Conservation (phyloP, 2,113 vertebrate species). For the Paracanthobrama guichenoti region DNA sequence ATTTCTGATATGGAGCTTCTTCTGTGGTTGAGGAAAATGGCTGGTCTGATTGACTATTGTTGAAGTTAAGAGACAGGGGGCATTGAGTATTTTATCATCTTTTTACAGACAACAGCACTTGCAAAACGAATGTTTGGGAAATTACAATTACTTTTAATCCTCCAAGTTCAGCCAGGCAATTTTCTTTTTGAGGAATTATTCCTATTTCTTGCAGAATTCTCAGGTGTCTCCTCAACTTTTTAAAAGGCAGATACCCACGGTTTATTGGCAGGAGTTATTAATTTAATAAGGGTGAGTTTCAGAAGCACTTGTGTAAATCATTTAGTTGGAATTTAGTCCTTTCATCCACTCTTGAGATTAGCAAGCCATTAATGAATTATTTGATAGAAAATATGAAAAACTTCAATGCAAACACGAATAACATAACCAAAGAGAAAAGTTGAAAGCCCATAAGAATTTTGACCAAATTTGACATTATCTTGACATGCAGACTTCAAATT, state of each 20-base stretch:
- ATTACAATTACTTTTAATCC: conserved; percentile 74
- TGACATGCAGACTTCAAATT: conserved; percentile 59
- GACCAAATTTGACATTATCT: conserved; percentile 67
- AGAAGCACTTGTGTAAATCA: conserved; percentile 63
- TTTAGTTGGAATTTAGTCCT: conserved; percentile 69
- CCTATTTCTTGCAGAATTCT: conserved; percentile 63
- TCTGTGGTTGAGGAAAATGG: conserved; percentile 51
- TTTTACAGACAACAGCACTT: conserved; percentile 61
- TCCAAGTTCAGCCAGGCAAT: conserved; percentile 70
- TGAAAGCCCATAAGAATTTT: conserved; percentile 60
- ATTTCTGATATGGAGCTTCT: conserved; percentile 51
- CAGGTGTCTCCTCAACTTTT: conserved; percentile 72
- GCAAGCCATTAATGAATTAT: conserved; percentile 73
- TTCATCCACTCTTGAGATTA: conserved; percentile 74
- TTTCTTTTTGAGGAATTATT: conserved; percentile 65
- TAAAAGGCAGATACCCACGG: conserved; percentile 69
- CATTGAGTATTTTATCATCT: conserved; percentile 70
- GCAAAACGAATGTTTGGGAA: conserved; percentile 66
- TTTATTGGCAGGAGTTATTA: conserved; percentile 69
- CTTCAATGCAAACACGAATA: conserved; percentile 70
- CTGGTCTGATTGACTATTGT: conserved; percentile 55
- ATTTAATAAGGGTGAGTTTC: conserved; percentile 69
- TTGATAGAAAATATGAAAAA: conserved; percentile 66
- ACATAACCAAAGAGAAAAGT: conserved; percentile 62
- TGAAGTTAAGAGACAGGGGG: conserved; percentile 62